These are phyloP conservation scores for Threskiornis aethiopicus DNA, from an alignment of 2,797 vertebrate genomes.

Conservation along the genomic window DNA sequence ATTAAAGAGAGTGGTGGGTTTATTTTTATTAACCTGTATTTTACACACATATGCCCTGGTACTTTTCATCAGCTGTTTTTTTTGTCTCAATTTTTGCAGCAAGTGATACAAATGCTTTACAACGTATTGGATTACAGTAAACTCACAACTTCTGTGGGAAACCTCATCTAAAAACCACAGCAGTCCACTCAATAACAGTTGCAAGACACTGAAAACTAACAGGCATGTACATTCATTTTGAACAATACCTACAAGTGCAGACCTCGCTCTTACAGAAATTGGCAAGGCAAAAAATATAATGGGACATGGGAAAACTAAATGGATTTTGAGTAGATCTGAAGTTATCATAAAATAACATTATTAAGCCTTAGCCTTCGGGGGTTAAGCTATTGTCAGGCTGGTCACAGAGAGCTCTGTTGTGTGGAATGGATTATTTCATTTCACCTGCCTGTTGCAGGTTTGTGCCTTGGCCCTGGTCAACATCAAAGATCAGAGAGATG, in stretches of 20 bases:
- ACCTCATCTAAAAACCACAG: not conserved
- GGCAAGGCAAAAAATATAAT: not conserved
- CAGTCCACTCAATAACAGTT: not conserved
- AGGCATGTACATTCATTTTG: not conserved
- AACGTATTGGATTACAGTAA: rapidly evolving
- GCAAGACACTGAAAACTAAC: not conserved
- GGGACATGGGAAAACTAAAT: not conserved
- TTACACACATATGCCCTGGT: not conserved
- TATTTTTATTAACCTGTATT: not conserved
- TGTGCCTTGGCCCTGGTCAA: not conserved
- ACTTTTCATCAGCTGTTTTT: not conserved
- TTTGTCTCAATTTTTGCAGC: not conserved
- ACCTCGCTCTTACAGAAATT: not conserved
- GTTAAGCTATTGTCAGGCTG: not conserved
- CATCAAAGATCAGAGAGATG: not conserved
- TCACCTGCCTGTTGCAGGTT: not conserved
- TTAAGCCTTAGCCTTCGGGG: not conserved
- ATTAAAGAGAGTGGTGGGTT: not conserved
- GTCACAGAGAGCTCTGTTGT: not conserved
- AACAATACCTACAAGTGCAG: rapidly evolving
- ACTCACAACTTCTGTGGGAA: not conserved
- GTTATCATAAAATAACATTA: not conserved
- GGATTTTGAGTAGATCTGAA: not conserved
- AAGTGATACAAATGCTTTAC: not conserved
- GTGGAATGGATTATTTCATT: not conserved